A percentile compares a stretch with the other conserved stretches of the same genome.
phyloP scores from a whole-genome alignment of 2,113 vertebrate genomes.

The Clinocottus analis region DNA sequence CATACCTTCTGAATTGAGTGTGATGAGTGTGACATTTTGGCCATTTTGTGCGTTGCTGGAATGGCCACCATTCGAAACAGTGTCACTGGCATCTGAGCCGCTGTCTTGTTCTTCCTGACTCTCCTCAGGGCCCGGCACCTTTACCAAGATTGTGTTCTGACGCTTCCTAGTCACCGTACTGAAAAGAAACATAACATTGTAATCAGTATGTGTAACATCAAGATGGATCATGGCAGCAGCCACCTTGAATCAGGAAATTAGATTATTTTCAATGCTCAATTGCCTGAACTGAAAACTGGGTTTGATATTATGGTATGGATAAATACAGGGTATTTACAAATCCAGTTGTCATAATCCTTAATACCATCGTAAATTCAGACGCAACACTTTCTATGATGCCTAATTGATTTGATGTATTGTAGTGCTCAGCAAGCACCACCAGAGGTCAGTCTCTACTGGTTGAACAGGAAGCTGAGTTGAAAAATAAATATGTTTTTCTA shows the following conservation, averaged over 20 bases:
- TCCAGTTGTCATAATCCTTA: neutral
- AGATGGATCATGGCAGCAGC: neutral
- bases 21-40: slow-evolving; percentile 97
- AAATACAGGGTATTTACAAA: neutral
- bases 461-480: neutral
- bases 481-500: too few relatives aligned
- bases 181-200: slow-evolving; percentile 24
- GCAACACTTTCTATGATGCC: neutral
- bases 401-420: neutral
- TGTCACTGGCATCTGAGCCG: slow-evolving; percentile 96
- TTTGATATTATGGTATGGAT: neutral
- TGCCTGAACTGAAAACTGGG: neutral
- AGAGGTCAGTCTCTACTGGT: neutral
- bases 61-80: slow-evolving; percentile 91
- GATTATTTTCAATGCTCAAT: neutral
- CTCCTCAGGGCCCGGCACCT: slow-evolving; percentile 92
- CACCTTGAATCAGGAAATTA: neutral
- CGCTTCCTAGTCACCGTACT: slow-evolving; percentile 90
- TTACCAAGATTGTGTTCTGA: slow-evolving; percentile 98
- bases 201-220: neutral
- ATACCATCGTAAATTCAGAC: neutral
- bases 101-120: slow-evolving; percentile 96
- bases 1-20: slow-evolving; percentile 96
- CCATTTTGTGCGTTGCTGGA: slow-evolving; percentile 85
- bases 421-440: neutral